Evolutionary conservation across 2,797 vertebrate species (phyloP).

Genomic region (Chiroxiphia lanceolata): DNA sequence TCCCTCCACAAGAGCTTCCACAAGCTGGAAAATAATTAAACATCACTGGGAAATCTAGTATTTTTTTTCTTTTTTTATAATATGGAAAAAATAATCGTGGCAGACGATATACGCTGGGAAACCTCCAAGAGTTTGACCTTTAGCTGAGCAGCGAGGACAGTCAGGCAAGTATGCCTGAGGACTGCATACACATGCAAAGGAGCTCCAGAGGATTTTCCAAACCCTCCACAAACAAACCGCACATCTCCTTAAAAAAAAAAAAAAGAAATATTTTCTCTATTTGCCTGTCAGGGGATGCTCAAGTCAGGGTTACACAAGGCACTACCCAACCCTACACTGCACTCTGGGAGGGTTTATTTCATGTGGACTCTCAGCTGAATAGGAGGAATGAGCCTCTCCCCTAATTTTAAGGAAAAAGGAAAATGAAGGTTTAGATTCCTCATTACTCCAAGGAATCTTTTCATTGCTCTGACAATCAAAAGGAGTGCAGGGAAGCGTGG

Average conservation of each 20-base stretch:
- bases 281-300: slow-evolving; percentile 11
- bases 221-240: not conserved
- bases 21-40: slow-evolving; percentile 14
- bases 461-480: not conserved
- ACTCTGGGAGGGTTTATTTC: slow-evolving; percentile 14
- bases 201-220: slow-evolving; percentile 36
- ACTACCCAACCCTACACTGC: slow-evolving; percentile 14
- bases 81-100: slow-evolving; percentile 23
- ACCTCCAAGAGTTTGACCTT: slow-evolving; percentile 56
- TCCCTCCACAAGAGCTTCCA: not conserved
- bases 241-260: not conserved
- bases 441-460: not conserved
- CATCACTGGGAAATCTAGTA: not conserved
- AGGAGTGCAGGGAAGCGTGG: not conserved
- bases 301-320: not conserved
- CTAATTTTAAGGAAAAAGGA: not conserved
- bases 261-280: not conserved
- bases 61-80: not conserved
- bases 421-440: not conserved
- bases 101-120: slow-evolving; percentile 30
- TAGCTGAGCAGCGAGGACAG: slow-evolving; percentile 32
- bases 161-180: not conserved
- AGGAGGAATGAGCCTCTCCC: not conserved
- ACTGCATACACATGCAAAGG: not conserved
- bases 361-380: not conserved